Base-by-base conservation (phyloP, 2,113 vertebrate genomes). In the Boleophthalmus pectinirostris region DNA sequence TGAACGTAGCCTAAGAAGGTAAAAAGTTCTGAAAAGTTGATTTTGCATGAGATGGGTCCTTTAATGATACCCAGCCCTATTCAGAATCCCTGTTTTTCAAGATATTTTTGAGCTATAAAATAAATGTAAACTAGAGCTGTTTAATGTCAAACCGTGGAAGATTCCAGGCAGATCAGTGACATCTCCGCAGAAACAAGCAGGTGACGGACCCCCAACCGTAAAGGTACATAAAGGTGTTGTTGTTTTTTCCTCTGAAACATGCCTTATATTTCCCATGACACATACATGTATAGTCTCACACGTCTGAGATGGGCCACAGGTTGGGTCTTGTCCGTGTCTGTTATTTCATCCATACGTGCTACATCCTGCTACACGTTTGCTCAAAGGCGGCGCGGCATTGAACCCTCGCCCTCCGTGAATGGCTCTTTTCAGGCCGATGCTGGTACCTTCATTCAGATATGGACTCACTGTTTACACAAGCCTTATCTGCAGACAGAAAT, bases 371-470 rank as follows among this genome's bases (percentile, higher is more conserved):
- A 58, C n/a, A 38, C 8, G 18, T 64, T 11, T 64, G 29, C 25
- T 18, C 25, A 33, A 18, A 35, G 60, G 29, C 29, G 29, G 57
- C 57, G 23, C 57, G 29, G 60, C 29, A 74, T 72, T 82, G 73
- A 78, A 86, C 70, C 81, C 73, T 74, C 15, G 7, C 7, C 15
- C 60, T 33, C 25, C 60, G 60, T 35, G 60, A 73, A 71, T 49
- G 15, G 47, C 51, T 60, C 76, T 82, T 86, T 84, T 69, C 20
- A 18, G 33, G 72, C 1, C 21, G 18, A 89, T 89, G 86, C 83
- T 79, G 89, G 87, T 88, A 85, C 87, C 89, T 79, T 83, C 83
- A 88, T 85, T 83, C 73, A 83, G 85, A 88, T 83, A 79, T 80
- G 79, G 70, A 69, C 70, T 53, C 65, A 72, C 75, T 88, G 88